A percentile compares a stretch with the other conserved stretches of the same genome.
phyloP scores from a whole-genome alignment of 2,113 vertebrate species.

The Grantiella picta region DNA sequence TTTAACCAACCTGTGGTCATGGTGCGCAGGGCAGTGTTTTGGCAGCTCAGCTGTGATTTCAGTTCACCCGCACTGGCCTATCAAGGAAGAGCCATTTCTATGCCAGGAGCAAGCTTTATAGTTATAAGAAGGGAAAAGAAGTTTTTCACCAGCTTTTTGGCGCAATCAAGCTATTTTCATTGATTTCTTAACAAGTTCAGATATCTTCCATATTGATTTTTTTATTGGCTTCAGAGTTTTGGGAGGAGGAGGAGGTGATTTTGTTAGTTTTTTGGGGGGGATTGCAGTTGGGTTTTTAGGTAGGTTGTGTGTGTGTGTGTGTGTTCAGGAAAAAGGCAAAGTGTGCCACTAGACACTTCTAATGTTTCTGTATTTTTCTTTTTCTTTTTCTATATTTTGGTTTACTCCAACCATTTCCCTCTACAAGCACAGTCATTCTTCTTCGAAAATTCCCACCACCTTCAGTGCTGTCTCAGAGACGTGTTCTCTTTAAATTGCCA shows the following conservation, averaged over 20 bases:
- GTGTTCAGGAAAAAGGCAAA: background rate
- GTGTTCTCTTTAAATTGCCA: background rate
- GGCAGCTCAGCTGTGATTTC: background rate
- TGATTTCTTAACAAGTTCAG: background rate
- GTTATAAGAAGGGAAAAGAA: rapidly evolving
- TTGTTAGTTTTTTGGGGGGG: rapidly evolving
- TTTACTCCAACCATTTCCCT: background rate
- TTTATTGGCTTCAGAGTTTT: background rate
- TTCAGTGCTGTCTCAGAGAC: background rate
- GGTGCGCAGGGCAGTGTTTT: background rate
- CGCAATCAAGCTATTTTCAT: background rate
- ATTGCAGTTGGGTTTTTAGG: background rate
- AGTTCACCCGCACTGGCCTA: background rate
- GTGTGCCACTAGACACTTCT: background rate
- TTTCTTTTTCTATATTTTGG: background rate
- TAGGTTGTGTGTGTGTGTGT: background rate
- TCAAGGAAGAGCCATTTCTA: background rate
- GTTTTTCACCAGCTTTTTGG: background rate
- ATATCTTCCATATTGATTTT: background rate
- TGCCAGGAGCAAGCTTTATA: background rate
- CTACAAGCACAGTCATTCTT: background rate
- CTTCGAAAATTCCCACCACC: background rate
- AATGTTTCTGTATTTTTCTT: background rate
- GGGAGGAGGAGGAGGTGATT: rapidly evolving
- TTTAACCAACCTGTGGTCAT: background rate